phyloP scores from a whole-genome alignment of 2,888 invertebrate species.

The Oxycera nigricornis region DNA sequence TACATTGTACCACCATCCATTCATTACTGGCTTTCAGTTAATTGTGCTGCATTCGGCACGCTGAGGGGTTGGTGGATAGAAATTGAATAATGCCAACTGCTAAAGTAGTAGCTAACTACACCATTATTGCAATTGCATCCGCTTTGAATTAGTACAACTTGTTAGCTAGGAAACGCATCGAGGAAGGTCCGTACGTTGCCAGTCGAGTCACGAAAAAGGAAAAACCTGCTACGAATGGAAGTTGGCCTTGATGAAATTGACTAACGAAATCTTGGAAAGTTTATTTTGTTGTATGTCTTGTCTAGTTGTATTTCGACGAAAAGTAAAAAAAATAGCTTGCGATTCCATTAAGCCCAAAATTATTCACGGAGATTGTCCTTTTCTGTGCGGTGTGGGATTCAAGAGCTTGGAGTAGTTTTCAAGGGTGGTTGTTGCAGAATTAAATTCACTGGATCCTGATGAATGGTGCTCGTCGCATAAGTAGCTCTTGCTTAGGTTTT shows the following conservation, averaged over 20 bases:
- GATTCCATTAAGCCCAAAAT: constrained; percentile 31
- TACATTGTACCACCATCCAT: constrained; percentile 14
- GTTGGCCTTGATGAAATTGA: constrained; percentile 17
- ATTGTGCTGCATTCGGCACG: not conserved
- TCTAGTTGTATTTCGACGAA: not conserved
- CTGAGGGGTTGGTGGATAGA: not conserved
- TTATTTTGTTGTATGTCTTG: constrained; percentile 8
- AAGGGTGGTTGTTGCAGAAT: not conserved
- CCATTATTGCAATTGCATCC: constrained; percentile 36
- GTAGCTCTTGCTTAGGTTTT: not conserved
- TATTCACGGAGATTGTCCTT: constrained; percentile 21
- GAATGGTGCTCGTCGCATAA: not conserved
- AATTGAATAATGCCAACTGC: constrained; percentile 32
- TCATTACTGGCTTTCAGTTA: not conserved
- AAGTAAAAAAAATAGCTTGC: constrained; percentile 19
- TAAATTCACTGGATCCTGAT: not conserved
- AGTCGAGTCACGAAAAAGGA: not conserved
- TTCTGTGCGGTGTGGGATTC: not conserved
- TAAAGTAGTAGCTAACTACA: constrained; percentile 30
- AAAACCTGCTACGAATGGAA: not conserved
- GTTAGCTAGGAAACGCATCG: constrained; percentile 4
- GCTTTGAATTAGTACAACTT: constrained; percentile 23
- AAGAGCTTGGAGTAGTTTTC: constrained; percentile 3
- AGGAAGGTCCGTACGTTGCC: not conserved
- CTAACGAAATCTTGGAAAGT: constrained; percentile 26